Percentiles rank a stretch among this genome's conserved stretches.
phyloP scores from a whole-genome alignment of 2,888 invertebrate species.

The Acleris cristana region DNA sequence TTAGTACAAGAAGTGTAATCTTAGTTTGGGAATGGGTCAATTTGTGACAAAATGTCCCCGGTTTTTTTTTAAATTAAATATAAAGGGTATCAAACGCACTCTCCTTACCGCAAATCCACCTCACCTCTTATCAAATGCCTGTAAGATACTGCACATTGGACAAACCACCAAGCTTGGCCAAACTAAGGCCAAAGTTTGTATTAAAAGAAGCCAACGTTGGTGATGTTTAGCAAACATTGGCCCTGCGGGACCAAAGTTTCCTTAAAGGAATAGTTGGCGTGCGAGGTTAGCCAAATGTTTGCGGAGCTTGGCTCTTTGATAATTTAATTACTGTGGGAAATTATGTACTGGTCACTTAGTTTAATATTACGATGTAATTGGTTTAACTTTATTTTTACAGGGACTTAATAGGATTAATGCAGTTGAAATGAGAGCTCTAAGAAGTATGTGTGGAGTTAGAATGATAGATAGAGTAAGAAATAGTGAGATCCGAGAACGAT shows the following conservation, averaged over 20 bases:
- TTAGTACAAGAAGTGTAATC: too few relatives aligned
- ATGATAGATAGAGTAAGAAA: too few relatives aligned
- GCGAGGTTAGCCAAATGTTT: constrained; percentile 43
- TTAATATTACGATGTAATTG: background rate
- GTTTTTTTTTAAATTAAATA: background rate
- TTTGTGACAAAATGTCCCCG: too few relatives aligned
- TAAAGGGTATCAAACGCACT: constrained; percentile 38
- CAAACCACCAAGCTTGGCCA: constrained; percentile 24
- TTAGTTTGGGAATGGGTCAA: too few relatives aligned
- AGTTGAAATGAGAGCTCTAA: too few relatives aligned
- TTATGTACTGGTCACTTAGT: constrained; percentile 5
- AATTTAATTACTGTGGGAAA: constrained; percentile 16
- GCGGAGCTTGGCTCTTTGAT: constrained; percentile 35
- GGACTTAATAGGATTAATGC: too few relatives aligned
- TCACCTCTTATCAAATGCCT: constrained; percentile 59
- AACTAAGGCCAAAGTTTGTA: constrained; percentile 11
- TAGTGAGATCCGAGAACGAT: too few relatives aligned
- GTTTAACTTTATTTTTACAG: too few relatives aligned
- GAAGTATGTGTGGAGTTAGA: too few relatives aligned
- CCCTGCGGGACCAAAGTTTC: constrained; percentile 42
- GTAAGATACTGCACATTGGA: constrained; percentile 36
- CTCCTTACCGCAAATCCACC: constrained; percentile 38
- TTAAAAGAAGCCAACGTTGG: constrained; percentile 37
- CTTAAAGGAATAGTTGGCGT: constrained; percentile 55
- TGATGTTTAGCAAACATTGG: constrained; percentile 43